phyloP scores from a whole-genome alignment of 2,113 vertebrate species.

The Macquaria ambigua region DNA sequence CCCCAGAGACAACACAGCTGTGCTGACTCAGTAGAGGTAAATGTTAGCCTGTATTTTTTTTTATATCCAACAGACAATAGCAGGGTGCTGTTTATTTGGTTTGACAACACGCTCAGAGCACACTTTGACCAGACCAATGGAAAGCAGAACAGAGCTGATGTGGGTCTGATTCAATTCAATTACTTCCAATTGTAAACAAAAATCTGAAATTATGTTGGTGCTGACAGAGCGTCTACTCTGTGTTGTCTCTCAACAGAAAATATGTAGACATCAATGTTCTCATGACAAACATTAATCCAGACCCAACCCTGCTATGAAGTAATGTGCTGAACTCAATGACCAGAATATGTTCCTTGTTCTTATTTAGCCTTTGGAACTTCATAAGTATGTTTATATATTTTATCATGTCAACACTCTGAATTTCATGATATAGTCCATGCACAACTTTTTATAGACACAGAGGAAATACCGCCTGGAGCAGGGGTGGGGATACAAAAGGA shows the following conservation, averaged over 20 bases:
- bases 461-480: background rate
- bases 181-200: background rate
- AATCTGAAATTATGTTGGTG: background rate
- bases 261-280: constrained; percentile 4
- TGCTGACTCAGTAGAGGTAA: constrained; percentile 47
- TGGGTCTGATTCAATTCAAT: constrained; percentile 10
- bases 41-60: constrained; percentile 24
- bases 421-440: background rate
- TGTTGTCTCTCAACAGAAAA: constrained; percentile 12
- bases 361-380: background rate
- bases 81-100: constrained; percentile 57
- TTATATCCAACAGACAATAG: constrained; percentile 32
- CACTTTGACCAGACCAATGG: background rate
- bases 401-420: background rate
- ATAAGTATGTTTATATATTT: background rate
- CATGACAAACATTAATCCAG: constrained; percentile 38
- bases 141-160: background rate
- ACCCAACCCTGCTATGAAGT: constrained; percentile 57
- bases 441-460: background rate
- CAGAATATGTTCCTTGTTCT: constrained; percentile 9
- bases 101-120: constrained; percentile 35
- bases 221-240: background rate
- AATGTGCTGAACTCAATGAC: constrained; percentile 43
- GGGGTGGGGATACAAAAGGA: background rate
- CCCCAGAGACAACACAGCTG: constrained; percentile 66